These are phyloP conservation scores for Rhipidura dahli DNA, from an alignment of 2,113 vertebrate genomes.

Conservation along the genomic window DNA sequence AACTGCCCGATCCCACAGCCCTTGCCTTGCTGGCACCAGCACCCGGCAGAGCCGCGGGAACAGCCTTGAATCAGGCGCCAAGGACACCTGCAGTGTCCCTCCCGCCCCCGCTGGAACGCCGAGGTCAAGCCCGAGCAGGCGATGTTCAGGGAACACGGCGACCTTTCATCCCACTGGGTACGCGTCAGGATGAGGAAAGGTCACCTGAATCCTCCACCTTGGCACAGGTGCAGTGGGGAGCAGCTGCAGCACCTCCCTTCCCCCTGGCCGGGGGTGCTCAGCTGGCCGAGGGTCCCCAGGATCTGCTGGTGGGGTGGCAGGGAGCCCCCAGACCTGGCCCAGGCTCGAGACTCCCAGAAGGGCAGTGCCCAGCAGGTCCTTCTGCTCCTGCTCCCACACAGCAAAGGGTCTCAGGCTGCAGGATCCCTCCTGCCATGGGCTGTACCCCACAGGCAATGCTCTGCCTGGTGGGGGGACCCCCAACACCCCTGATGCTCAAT, in stretches of 20 bases:
- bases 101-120: background rate
- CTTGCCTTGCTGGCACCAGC: background rate
- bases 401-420: fast-evolving
- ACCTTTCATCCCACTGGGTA: conserved; percentile 10
- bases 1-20: background rate
- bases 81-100: background rate
- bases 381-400: background rate
- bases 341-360: fast-evolving
- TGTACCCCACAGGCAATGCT: background rate
- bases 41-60: background rate
- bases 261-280: fast-evolving
- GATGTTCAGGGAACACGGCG: background rate
- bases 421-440: background rate
- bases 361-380: background rate
- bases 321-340: background rate
- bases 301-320: background rate
- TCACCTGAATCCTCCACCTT: background rate
- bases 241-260: background rate
- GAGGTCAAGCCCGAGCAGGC: background rate
- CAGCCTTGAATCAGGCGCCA: background rate
- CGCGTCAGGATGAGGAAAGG: background rate
- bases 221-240: background rate
- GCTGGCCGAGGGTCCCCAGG: fast-evolving
- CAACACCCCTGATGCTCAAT: fast-evolving
- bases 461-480: background rate